Percentiles rank a stretch among this genome's conserved stretches.
Evolutionary conservation across 2,888 invertebrate species (phyloP).

Genomic region (Polia nebulosa): DNA sequence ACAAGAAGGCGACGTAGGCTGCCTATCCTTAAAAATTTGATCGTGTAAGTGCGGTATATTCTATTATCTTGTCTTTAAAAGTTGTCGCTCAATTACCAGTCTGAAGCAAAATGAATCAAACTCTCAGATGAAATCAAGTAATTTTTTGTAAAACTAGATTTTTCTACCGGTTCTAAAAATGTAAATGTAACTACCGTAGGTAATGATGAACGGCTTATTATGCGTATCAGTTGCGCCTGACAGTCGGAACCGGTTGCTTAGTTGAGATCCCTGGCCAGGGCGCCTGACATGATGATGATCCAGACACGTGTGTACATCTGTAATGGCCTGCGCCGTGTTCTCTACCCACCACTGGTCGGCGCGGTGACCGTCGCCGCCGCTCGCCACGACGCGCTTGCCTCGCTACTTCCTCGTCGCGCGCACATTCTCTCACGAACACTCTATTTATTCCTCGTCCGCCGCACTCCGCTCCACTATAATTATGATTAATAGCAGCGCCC

Average conservation of each 20-base stretch:
- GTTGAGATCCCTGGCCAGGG: neutral
- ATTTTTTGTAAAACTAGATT: neutral
- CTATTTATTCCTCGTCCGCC: conserved; percentile 36
- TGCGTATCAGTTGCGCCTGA: neutral
- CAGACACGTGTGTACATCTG: neutral
- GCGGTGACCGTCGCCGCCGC: neutral
- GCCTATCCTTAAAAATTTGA: no score
- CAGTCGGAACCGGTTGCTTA: neutral
- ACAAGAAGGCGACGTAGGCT: neutral
- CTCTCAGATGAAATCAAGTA: no score
- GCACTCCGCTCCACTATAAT: conserved; percentile 26
- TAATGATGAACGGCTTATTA: neutral
- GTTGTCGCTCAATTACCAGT: no score
- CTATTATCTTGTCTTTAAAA: no score
- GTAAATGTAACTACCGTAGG: neutral
- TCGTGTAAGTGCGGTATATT: neutral
- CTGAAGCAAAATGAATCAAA: no score
- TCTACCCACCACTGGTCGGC: neutral
- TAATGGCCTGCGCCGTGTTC: neutral
- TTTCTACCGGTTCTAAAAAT: neutral
- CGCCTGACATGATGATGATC: neutral
- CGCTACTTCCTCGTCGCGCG: conserved; percentile 21
- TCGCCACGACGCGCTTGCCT: conserved; percentile 8
- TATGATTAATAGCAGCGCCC: conserved; percentile 38
- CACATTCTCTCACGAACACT: conserved; percentile 60